phyloP scores from a whole-genome alignment of 2,113 vertebrate species.

The Psammodynastes pulverulentus region DNA sequence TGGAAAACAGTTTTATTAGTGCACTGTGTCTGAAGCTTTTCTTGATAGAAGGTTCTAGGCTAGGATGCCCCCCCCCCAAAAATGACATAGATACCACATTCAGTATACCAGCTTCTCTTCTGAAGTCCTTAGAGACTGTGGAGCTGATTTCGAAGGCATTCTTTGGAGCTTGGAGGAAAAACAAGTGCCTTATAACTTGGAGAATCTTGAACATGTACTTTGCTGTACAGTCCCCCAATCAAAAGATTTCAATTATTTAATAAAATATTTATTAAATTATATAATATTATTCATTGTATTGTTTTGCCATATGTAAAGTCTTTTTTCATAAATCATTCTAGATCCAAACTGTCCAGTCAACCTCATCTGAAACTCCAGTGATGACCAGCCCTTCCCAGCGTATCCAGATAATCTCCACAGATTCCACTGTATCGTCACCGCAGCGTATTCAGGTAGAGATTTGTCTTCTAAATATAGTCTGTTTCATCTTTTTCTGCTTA shows the following conservation, averaged over 20 bases:
- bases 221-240: background rate
- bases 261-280: background rate
- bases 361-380: slow-evolving; percentile 81
- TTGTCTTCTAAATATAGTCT: background rate
- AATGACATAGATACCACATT: background rate
- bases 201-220: background rate
- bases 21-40: background rate
- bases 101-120: background rate
- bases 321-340: slow-evolving; percentile 40
- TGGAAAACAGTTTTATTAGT: background rate
- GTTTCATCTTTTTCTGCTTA: background rate
- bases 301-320: slow-evolving; percentile 4
- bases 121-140: background rate
- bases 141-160: background rate
- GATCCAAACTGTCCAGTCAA: slow-evolving; percentile 73
- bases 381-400: slow-evolving; percentile 91
- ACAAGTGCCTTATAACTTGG: background rate
- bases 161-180: background rate
- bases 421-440: slow-evolving; percentile 82
- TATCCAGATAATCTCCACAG: slow-evolving; percentile 91
- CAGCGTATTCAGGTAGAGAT: slow-evolving; percentile 88
- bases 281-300: background rate
- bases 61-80: too few species aligned
- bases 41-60: background rate
- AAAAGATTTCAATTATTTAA: background rate